Percentiles rank a stretch among this genome's conserved stretches.
Conservation (phyloP, 2,888 invertebrate species). For the Eledone cirrhosa region DNA sequence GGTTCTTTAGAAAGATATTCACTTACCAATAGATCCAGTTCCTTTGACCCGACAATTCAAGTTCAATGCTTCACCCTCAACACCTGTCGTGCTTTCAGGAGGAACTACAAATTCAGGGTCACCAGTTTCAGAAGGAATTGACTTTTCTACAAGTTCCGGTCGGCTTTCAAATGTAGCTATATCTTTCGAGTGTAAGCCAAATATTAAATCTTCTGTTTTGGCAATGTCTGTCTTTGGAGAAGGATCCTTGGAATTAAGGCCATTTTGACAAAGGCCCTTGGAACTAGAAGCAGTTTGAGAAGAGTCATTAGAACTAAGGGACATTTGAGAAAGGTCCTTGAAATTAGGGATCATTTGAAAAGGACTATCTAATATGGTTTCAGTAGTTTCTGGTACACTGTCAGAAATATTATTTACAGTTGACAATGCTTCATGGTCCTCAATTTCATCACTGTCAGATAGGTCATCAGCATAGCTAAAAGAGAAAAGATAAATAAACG, state of each 20-base stretch:
- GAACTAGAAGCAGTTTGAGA: not conserved
- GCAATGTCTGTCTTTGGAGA: not conserved
- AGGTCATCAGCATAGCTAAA: conserved; percentile 59
- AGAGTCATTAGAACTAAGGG: not conserved
- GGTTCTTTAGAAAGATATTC: not conserved
- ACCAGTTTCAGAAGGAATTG: conserved; percentile 50
- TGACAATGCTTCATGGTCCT: conserved; percentile 39
- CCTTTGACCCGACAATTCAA: conserved; percentile 57
- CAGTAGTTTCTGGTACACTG: conserved; percentile 46
- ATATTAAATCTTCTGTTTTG: not conserved
- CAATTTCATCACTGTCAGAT: conserved; percentile 49
- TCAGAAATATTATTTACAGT: conserved; percentile 56
- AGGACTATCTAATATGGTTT: not conserved
- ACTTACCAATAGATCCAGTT: conserved; percentile 58
- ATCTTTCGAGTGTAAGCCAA: not conserved
- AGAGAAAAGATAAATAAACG: conserved; percentile 7
- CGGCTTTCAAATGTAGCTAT: not conserved
- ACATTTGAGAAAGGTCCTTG: not conserved
- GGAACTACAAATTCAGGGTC: conserved; percentile 60
- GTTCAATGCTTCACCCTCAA: conserved; percentile 60
- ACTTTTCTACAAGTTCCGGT: conserved; percentile 38
- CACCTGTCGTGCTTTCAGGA: conserved; percentile 53
- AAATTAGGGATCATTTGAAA: not conserved
- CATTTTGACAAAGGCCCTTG: not conserved
- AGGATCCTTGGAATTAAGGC: not conserved